A percentile compares a stretch with the other conserved stretches of the same genome.
Conservation (phyloP, 64 coral and sea anemone genomes). For the Platygyra sinensis region DNA sequence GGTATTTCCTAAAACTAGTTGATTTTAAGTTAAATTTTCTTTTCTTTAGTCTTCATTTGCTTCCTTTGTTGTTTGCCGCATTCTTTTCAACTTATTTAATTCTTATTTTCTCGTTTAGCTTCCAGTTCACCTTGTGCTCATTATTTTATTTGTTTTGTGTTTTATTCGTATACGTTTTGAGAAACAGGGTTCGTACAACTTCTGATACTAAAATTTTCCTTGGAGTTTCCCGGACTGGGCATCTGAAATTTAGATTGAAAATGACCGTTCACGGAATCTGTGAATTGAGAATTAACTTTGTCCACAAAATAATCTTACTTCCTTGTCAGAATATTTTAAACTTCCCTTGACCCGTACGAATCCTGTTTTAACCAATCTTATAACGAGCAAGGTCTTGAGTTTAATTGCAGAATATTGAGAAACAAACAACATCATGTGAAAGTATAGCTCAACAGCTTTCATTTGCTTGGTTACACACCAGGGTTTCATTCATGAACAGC, state of each 20-base stretch:
- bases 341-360: not conserved
- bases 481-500: too few species aligned
- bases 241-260: not conserved
- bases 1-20: not conserved
- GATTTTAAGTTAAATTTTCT: not conserved
- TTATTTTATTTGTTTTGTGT: not conserved
- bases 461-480: too few species aligned
- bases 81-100: not conserved
- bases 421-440: too few species aligned
- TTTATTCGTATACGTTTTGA: not conserved
- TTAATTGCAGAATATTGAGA: too few species aligned
- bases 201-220: not conserved
- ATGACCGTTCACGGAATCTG: not conserved
- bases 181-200: not conserved
- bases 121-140: not conserved
- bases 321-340: not conserved
- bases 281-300: not conserved
- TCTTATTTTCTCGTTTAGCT: not conserved
- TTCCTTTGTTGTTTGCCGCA: not conserved
- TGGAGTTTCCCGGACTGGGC: not conserved
- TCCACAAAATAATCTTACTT: not conserved
- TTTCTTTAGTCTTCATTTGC: not conserved
- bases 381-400: not conserved
- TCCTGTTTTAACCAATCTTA: not conserved
- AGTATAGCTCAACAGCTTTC: too few species aligned